phyloP scores from a whole-genome alignment of 2,113 vertebrate species.

The Pangasianodon hypophthalmus region DNA sequence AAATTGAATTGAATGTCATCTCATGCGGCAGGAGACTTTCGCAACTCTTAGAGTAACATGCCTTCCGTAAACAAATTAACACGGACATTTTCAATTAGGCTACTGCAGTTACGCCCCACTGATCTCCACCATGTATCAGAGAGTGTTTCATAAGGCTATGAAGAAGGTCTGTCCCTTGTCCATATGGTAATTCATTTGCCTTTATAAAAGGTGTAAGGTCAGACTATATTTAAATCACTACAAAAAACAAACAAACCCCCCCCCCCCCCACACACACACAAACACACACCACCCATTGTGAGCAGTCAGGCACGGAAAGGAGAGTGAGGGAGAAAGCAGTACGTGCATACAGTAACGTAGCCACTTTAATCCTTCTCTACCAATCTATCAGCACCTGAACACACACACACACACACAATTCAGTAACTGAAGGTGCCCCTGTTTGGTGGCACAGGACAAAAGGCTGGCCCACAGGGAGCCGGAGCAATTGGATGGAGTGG shows the following conservation, averaged over 20 bases:
- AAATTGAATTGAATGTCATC: no score
- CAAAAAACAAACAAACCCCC: no score
- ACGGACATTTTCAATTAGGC: background rate
- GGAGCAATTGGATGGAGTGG: background rate
- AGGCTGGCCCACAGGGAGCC: slow-evolving; percentile 14
- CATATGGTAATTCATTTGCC: background rate
- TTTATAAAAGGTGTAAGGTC: background rate
- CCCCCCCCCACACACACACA: background rate
- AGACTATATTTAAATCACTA: slow-evolving; percentile 3
- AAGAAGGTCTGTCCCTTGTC: background rate
- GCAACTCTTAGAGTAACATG: background rate
- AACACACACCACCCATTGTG: background rate
- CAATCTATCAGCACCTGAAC: slow-evolving; percentile 20
- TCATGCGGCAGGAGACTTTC: background rate
- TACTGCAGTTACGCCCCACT: background rate
- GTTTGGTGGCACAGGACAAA: slow-evolving; percentile 24
- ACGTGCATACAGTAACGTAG: slow-evolving; percentile 45
- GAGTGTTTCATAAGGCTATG: background rate
- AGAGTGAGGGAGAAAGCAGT: slow-evolving; percentile 5
- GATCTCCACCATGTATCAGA: background rate
- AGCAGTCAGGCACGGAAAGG: background rate
- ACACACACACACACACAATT: slow-evolving; percentile 12
- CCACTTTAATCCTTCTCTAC: background rate
- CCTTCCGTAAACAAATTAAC: background rate
- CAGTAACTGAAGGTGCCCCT: slow-evolving; percentile 37